Evolutionary conservation across 2,797 vertebrate genomes (phyloP).

Genomic region (Hydrocynus forskahlii): DNA sequence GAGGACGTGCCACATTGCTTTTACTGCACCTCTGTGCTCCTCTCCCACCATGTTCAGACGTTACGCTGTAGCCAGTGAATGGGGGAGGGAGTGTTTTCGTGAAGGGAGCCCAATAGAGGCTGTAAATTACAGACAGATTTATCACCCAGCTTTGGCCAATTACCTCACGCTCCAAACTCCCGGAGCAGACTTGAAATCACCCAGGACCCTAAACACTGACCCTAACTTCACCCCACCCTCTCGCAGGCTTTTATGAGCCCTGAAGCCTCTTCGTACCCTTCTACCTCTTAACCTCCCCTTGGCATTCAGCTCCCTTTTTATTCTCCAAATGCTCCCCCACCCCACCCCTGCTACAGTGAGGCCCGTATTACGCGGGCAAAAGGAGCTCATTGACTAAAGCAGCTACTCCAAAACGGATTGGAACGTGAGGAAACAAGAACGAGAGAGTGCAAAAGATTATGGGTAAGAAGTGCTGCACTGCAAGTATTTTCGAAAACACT

Average conservation of each 20-base stretch:
- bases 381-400: not conserved
- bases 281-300: constrained; percentile 76
- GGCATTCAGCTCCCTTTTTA: constrained; percentile 77
- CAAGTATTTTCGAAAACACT: too few species aligned
- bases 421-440: not conserved
- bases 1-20: not conserved
- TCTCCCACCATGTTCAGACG: constrained; percentile 6
- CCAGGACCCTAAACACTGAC: constrained; percentile 75
- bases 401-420: not conserved
- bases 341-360: constrained; percentile 47
- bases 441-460: too few species aligned
- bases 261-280: constrained; percentile 55
- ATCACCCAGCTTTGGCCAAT: constrained; percentile 73
- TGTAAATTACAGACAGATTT: constrained; percentile 76
- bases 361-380: constrained; percentile 33
- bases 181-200: constrained; percentile 70
- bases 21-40: constrained; percentile 33
- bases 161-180: constrained; percentile 67
- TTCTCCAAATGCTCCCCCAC: constrained; percentile 73
- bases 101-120: constrained; percentile 57
- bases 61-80: constrained; percentile 17
- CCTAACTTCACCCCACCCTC: constrained; percentile 77
- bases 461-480: too few species aligned
- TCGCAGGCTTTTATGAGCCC: constrained; percentile 72
- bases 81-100: constrained; percentile 13